Percentiles rank a stretch among this genome's conserved stretches.
phyloP scores from a whole-genome alignment of 2,888 invertebrate genomes.

The Scaptomyza cyrtandrae region DNA sequence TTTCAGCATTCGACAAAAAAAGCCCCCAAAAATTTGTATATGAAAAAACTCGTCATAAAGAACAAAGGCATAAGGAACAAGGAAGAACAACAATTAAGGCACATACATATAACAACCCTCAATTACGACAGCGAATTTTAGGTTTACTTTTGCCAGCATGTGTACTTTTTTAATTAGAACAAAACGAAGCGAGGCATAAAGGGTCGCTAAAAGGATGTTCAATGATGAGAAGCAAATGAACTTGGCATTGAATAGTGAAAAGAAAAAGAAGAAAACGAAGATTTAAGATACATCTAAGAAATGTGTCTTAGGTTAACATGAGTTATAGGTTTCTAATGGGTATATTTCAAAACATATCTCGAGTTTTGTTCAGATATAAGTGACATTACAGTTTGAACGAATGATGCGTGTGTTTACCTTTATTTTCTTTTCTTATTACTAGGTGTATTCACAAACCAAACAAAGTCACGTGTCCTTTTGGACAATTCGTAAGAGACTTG shows the following conservation, averaged over 20 bases:
- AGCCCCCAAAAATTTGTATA: conserved; percentile 28
- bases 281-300: too few relatives aligned
- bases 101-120: conserved; percentile 68
- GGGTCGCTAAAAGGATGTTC: conserved; percentile 41
- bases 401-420: conserved; percentile 27
- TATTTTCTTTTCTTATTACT: conserved; percentile 1
- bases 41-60: conserved; percentile 32
- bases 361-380: too few relatives aligned
- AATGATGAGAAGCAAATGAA: conserved; percentile 40
- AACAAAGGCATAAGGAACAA: conserved; percentile 59
- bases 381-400: conserved; percentile 8
- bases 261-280: background rate
- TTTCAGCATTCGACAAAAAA: conserved; percentile 39
- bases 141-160: conserved; percentile 28
- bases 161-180: conserved; percentile 63
- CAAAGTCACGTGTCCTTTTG: conserved; percentile 67
- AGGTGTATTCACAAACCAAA: conserved; percentile 50
- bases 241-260: conserved; percentile 25
- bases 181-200: conserved; percentile 29
- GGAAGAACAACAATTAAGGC: conserved; percentile 68
- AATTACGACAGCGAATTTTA: conserved; percentile 54
- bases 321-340: background rate
- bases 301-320: too few relatives aligned
- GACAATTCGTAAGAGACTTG: conserved; percentile 58
- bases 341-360: background rate